phyloP scores from a whole-genome alignment of 2,113 vertebrate genomes.

The Phaethon lepturus region DNA sequence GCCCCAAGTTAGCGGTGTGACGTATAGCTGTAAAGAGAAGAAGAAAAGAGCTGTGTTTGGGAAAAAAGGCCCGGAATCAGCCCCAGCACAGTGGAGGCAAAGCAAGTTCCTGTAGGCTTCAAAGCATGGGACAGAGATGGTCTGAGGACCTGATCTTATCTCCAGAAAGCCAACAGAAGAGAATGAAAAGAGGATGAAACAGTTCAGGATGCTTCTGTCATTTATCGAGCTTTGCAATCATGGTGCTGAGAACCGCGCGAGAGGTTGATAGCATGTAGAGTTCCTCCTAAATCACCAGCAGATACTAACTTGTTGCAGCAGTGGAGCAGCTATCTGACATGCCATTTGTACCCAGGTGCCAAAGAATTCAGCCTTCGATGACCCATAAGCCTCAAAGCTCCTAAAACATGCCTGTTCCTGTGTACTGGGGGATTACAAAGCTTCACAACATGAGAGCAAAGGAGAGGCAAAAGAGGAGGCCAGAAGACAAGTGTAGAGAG shows the following conservation, averaged over 20 bases:
- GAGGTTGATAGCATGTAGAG: neutral
- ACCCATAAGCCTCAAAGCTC: neutral
- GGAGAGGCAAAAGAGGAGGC: neutral
- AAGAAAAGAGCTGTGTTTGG: neutral
- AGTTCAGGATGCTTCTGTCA: neutral
- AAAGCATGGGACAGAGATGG: neutral
- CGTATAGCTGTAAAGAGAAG: neutral
- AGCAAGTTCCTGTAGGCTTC: neutral
- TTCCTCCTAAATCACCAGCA: neutral
- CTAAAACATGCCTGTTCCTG: neutral
- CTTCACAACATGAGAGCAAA: neutral
- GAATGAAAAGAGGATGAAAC: neutral
- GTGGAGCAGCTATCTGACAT: neutral
- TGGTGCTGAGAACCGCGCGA: neutral
- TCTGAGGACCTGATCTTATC: neutral
- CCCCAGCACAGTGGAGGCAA: accelerated
- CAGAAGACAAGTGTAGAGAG: neutral
- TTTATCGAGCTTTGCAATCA: neutral
- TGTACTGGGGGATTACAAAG: neutral
- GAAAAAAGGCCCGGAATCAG: neutral
- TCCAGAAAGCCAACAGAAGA: neutral
- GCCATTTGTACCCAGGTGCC: neutral
- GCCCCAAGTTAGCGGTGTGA: neutral
- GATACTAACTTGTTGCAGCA: neutral
- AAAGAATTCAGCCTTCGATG: neutral